Conservation (phyloP, 2,797 vertebrate species). For the Psittacula derbiana region DNA sequence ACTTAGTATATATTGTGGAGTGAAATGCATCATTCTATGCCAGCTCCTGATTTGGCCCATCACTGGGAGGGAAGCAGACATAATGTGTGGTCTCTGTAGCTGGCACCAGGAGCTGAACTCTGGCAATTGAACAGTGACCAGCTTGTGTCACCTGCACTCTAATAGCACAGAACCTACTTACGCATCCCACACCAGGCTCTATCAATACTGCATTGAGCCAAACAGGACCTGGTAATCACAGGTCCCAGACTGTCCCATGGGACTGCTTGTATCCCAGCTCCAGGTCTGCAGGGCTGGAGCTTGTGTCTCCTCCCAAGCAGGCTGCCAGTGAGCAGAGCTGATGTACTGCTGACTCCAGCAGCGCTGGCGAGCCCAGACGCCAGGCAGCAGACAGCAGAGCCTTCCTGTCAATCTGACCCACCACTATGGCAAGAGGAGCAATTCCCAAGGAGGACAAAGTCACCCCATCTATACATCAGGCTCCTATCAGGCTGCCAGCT, state of each 20-base stretch:
- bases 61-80: background rate
- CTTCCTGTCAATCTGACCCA: background rate
- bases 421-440: background rate
- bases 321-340: background rate
- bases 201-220: background rate
- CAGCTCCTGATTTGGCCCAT: background rate
- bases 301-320: background rate
- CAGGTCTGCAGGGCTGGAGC: background rate
- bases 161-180: background rate
- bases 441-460: background rate
- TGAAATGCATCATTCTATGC: background rate
- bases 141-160: background rate
- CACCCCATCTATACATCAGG: background rate
- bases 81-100: background rate
- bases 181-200: background rate
- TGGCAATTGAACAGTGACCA: background rate
- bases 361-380: background rate
- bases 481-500: background rate
- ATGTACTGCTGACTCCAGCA: background rate
- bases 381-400: background rate
- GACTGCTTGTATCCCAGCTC: background rate
- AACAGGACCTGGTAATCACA: background rate
- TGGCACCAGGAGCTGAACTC: background rate
- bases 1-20: background rate
- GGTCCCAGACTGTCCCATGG: background rate